Conservation (phyloP, 2,113 vertebrate species). For the Phoenicopterus ruber region DNA sequence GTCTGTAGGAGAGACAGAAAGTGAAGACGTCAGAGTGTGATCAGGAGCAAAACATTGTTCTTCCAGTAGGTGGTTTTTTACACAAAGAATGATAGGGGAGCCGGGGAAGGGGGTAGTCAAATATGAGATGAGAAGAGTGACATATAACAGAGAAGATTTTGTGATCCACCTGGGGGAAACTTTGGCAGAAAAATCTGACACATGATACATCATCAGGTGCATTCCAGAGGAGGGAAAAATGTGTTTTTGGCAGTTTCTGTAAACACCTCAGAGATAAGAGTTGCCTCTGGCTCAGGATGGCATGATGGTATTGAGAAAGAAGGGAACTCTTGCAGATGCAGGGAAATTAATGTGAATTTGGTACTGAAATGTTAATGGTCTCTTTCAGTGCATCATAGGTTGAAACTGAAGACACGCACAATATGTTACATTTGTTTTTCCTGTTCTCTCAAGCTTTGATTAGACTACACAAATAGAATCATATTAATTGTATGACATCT, state of each 20-base stretch:
- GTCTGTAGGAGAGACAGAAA: neutral
- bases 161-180: neutral
- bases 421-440: neutral
- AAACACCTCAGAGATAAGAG: neutral
- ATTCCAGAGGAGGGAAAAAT: neutral
- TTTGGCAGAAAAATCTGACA: neutral
- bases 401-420: neutral
- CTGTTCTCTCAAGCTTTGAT: neutral
- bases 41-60: neutral
- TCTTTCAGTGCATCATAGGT: neutral
- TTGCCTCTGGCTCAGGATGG: neutral
- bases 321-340: neutral
- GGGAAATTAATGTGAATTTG: neutral
- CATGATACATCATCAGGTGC: neutral
- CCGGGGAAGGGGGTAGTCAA: neutral
- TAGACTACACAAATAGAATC: slow-evolving; percentile 16
- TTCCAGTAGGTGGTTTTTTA: neutral
- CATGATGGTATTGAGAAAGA: neutral
- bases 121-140: neutral
- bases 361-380: neutral
- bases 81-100: neutral
- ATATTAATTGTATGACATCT: slow-evolving; percentile 10
- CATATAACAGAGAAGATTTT: neutral
- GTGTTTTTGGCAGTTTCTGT: neutral
- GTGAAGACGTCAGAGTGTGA: neutral